Evolutionary conservation across 2,888 invertebrate genomes (phyloP).

Genomic region (Drepanosiphum platanoidis): DNA sequence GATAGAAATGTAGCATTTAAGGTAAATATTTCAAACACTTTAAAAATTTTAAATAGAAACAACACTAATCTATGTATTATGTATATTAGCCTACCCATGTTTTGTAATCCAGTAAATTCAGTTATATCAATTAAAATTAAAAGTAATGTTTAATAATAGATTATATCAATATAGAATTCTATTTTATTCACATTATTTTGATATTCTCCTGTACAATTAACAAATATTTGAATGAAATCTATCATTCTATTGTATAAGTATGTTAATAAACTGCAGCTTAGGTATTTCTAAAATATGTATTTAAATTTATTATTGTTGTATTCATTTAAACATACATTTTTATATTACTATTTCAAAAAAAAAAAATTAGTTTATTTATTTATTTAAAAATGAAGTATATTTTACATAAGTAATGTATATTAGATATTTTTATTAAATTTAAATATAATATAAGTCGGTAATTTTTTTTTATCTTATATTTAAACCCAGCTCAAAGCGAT

Average conservation of each 20-base stretch:
- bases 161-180: too few species aligned
- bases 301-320: not conserved
- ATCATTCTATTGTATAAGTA: not conserved
- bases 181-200: too few species aligned
- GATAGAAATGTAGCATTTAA: not conserved
- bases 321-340: not conserved
- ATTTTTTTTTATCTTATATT: too few species aligned
- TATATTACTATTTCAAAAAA: not conserved
- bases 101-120: not conserved
- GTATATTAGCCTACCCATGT: not conserved
- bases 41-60: not conserved
- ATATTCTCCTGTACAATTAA: too few species aligned
- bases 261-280: not conserved
- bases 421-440: not conserved
- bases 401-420: not conserved
- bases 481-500: too few species aligned
- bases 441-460: not conserved
- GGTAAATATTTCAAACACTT: not conserved
- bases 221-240: not conserved
- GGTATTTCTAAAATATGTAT: not conserved
- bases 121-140: not conserved
- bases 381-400: not conserved
- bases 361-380: too few species aligned
- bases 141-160: too few species aligned
- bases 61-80: not conserved